Percentiles rank a stretch among this genome's conserved stretches.
Evolutionary conservation across 2,888 invertebrate species (phyloP).

Genomic region (Venusia cambrica): DNA sequence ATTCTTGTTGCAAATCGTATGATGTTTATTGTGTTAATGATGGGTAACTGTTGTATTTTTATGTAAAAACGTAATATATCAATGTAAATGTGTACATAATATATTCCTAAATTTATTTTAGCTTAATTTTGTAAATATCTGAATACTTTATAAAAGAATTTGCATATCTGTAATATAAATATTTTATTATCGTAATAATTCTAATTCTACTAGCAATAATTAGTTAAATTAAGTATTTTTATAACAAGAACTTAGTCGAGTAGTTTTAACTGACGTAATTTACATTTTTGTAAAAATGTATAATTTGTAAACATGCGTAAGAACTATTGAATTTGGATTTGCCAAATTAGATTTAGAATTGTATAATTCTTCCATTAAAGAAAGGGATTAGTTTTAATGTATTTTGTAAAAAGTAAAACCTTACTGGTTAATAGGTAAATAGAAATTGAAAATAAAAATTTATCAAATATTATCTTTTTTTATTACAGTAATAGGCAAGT

Average conservation of each 20-base stretch:
- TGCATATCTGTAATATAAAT: slow-evolving; percentile 56
- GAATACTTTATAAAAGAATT: slow-evolving; percentile 53
- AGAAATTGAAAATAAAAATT: slow-evolving; percentile 75
- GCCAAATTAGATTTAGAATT: slow-evolving; percentile 76
- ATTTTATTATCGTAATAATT: slow-evolving; percentile 37
- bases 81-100: slow-evolving; percentile 72
- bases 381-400: slow-evolving; percentile 63
- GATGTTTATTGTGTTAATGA: slow-evolving; percentile 12
- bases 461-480: slow-evolving; percentile 61
- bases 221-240: slow-evolving; percentile 67
- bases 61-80: slow-evolving; percentile 38
- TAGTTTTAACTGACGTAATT: slow-evolving; percentile 54
- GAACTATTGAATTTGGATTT: slow-evolving; percentile 73
- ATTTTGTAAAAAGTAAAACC: slow-evolving; percentile 77
- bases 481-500: too few relatives aligned
- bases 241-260: slow-evolving; percentile 57
- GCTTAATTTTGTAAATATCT: slow-evolving; percentile 61
- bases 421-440: slow-evolving; percentile 68
- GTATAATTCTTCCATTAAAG: slow-evolving; percentile 74
- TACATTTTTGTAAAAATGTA: slow-evolving; percentile 76
- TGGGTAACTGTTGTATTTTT: slow-evolving; percentile 33
- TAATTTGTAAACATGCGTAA: slow-evolving; percentile 72
- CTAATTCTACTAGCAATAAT: slow-evolving; percentile 51
- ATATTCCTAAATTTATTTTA: slow-evolving; percentile 48
- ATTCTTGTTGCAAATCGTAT: slow-evolving; percentile 20